Percentiles rank a stretch among this genome's conserved stretches.
phyloP scores from a whole-genome alignment of 2,113 vertebrate species.

The Cisticola juncidis region DNA sequence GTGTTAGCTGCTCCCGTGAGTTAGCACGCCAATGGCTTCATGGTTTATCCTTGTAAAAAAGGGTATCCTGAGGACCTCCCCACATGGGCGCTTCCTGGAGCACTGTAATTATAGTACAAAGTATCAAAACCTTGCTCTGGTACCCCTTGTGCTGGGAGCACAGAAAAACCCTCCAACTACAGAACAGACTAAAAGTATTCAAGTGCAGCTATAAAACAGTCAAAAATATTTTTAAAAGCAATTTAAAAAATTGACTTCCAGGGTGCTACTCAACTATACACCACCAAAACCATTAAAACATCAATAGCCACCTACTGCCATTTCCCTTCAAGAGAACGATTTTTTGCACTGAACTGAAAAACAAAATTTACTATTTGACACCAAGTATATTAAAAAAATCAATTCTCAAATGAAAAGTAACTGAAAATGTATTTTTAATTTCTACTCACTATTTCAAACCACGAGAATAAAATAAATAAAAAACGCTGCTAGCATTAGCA shows the following conservation, averaged over 20 bases:
- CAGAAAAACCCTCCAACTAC: not conserved
- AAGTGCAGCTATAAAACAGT: not conserved
- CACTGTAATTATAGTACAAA: not conserved
- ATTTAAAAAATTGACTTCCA: not conserved
- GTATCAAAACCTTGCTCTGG: not conserved
- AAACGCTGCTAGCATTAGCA: not conserved
- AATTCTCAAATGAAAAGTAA: not conserved
- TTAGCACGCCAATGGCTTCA: not conserved
- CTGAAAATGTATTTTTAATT: not conserved
- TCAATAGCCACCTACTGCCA: not conserved
- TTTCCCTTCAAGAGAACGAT: not conserved
- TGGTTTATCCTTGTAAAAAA: not conserved
- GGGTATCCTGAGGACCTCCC: not conserved
- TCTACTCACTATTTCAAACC: not conserved
- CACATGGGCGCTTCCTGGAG: accelerated
- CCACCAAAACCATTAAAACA: not conserved
- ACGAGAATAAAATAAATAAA: not conserved
- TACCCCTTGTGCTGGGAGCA: not conserved
- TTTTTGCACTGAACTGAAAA: not conserved
- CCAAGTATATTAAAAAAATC: not conserved
- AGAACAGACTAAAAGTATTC: not conserved
- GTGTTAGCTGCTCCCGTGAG: not conserved
- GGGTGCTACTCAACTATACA: not conserved
- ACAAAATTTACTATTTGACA: not conserved
- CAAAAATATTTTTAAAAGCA: not conserved